These are phyloP conservation scores for Ranitomeya imitator DNA, from an alignment of 2,113 vertebrate species.

Conservation along the genomic window DNA sequence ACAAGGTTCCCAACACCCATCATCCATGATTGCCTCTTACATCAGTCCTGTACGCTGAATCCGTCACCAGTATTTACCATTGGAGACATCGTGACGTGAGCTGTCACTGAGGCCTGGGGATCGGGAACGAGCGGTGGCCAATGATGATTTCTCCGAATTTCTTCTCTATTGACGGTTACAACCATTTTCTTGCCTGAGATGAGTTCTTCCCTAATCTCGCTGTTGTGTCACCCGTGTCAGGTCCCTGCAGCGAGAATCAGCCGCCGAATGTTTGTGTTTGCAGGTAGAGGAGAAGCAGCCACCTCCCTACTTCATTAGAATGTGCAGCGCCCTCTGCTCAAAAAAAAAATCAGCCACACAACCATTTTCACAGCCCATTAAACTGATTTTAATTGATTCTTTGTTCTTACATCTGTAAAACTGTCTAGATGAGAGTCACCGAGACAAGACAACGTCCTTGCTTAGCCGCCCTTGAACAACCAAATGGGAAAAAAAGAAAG, in stretches of 20 bases:
- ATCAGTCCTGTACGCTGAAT: background rate
- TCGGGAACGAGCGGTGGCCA: background rate
- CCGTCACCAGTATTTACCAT: background rate
- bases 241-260: background rate
- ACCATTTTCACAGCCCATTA: conserved; percentile 36
- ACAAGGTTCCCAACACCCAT: too few species aligned
- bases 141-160: background rate
- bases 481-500: background rate
- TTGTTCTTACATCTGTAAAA: conserved; percentile 47
- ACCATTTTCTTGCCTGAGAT: background rate
- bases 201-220: background rate
- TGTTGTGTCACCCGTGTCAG: background rate
- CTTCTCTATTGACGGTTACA: background rate
- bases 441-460: conserved; percentile 32
- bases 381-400: conserved; percentile 53
- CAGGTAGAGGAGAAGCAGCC: conserved; percentile 16
- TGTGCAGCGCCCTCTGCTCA: background rate
- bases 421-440: background rate
- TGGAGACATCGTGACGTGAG: background rate
- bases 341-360: background rate
- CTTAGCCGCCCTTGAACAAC: conserved; percentile 41
- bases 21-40: background rate
- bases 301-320: conserved; percentile 28
- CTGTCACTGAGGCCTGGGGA: background rate
- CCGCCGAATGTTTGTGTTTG: conserved; percentile 1